Evolutionary conservation across 2,888 invertebrate genomes (phyloP).

Genomic region (Trachelus iudaicus): DNA sequence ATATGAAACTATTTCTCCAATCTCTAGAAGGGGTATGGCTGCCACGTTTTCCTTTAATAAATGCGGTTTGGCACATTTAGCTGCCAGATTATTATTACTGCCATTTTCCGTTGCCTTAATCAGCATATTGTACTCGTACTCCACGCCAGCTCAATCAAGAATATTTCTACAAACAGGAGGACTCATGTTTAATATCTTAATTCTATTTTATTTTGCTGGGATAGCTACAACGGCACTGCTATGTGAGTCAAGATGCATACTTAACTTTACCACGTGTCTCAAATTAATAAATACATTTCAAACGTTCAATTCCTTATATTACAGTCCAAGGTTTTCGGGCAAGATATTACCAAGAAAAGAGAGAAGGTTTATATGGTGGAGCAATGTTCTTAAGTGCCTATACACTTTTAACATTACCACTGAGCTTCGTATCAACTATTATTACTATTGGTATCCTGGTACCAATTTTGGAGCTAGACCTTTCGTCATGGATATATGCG

Average conservation of each 20-base stretch:
- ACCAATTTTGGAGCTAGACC: slow-evolving; percentile 65
- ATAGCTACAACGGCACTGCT: slow-evolving; percentile 60
- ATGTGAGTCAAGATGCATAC: slow-evolving; percentile 45
- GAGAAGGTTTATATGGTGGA: slow-evolving; percentile 90
- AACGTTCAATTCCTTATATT: slow-evolving; percentile 8
- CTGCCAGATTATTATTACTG: slow-evolving; percentile 78
- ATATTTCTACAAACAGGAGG: slow-evolving; percentile 60
- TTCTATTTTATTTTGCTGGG: slow-evolving; percentile 78
- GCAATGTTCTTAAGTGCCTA: slow-evolving; percentile 85
- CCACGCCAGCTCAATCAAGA: slow-evolving; percentile 55
- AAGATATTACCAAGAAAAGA: slow-evolving; percentile 91
- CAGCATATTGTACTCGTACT: slow-evolving; percentile 58
- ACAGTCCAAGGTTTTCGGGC: slow-evolving; percentile 86
- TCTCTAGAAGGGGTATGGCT: slow-evolving; percentile 76
- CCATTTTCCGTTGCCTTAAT: slow-evolving; percentile 70
- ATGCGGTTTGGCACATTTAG: slow-evolving; percentile 80
- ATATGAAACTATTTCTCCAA: slow-evolving; percentile 4
- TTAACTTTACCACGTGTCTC: not conserved
- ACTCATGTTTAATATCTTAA: slow-evolving; percentile 77
- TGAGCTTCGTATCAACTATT: slow-evolving; percentile 81
- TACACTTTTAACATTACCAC: slow-evolving; percentile 83
- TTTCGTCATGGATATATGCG: slow-evolving; percentile 53
- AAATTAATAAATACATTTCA: slow-evolving; percentile 4
- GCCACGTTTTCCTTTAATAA: slow-evolving; percentile 83
- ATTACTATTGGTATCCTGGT: slow-evolving; percentile 79